A percentile compares a stretch with the other conserved stretches of the same genome.
These are phyloP conservation scores for Calliphora vomitoria DNA, from an alignment of 2,888 invertebrate genomes.

Conservation along the genomic window DNA sequence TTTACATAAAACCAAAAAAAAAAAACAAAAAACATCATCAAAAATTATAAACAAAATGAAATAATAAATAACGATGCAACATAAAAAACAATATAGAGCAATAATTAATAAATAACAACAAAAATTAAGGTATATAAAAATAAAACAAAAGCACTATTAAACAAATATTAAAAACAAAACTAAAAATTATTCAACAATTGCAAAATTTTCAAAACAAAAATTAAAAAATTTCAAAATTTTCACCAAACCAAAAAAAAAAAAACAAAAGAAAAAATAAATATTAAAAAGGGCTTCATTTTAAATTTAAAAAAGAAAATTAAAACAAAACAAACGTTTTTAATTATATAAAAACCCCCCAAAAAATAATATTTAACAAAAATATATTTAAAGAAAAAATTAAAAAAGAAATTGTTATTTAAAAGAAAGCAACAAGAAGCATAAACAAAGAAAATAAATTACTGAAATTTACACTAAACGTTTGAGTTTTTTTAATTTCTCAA, in stretches of 20 bases:
- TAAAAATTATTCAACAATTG: slow-evolving; percentile 39
- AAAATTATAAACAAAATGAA: slow-evolving; percentile 39
- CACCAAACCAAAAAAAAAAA: slow-evolving; percentile 18
- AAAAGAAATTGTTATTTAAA: slow-evolving; percentile 43
- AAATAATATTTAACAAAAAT: slow-evolving; percentile 31
- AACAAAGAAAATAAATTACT: background rate
- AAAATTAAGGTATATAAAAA: slow-evolving; percentile 35
- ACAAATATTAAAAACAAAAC: slow-evolving; percentile 37
- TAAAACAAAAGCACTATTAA: slow-evolving; percentile 56
- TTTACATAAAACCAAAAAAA: slow-evolving; percentile 67
- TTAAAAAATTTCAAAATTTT: slow-evolving; percentile 59
- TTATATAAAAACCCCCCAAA: slow-evolving; percentile 44
- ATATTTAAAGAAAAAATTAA: slow-evolving; percentile 26
- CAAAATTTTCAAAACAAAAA: slow-evolving; percentile 50
- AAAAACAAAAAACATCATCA: slow-evolving; percentile 56
- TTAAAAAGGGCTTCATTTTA: slow-evolving; percentile 70
- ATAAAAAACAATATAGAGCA: slow-evolving; percentile 63
- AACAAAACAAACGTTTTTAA: slow-evolving; percentile 48
- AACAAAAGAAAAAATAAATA: slow-evolving; percentile 32
- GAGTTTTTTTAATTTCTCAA: slow-evolving; percentile 15
- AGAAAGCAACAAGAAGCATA: background rate
- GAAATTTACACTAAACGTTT: slow-evolving; percentile 38
- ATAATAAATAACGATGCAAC: slow-evolving; percentile 28
- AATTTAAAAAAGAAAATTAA: slow-evolving; percentile 20
- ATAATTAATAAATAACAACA: slow-evolving; percentile 49